A percentile compares a stretch with the other conserved stretches of the same genome.
These are phyloP conservation scores for Bufotes viridis DNA, from an alignment of 2,797 vertebrate genomes.

Conservation along the genomic window DNA sequence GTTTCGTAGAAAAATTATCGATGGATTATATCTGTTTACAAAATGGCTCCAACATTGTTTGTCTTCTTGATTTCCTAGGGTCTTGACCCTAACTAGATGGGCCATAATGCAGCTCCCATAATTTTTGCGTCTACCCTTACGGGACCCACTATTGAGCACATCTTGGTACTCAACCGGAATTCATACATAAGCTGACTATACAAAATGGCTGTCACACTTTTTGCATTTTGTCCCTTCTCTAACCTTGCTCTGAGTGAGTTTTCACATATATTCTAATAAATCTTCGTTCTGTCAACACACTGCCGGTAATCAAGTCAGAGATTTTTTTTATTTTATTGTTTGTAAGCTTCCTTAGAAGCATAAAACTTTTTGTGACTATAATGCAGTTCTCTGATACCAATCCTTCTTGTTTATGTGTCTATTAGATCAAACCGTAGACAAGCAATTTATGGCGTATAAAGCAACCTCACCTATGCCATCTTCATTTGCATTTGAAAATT, in stretches of 20 bases:
- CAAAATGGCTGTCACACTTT: neutral
- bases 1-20: too few relatives aligned
- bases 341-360: constrained; percentile 40
- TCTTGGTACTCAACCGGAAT: neutral
- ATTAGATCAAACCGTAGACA: constrained; percentile 76
- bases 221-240: neutral
- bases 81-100: neutral
- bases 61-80: neutral
- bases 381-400: constrained; percentile 67
- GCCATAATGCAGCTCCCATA: neutral
- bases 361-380: constrained; percentile 66
- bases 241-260: neutral
- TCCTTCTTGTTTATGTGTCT: constrained; percentile 73
- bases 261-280: too few relatives aligned
- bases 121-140: neutral
- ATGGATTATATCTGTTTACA: neutral
- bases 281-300: neutral
- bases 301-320: neutral
- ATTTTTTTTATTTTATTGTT: constrained; percentile 46
- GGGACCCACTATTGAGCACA: too few relatives aligned
- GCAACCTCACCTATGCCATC: constrained; percentile 72
- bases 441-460: constrained; percentile 74
- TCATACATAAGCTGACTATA: neutral
- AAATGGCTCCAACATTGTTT: neutral
- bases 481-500: constrained; percentile 78